Evolutionary conservation across 2,113 vertebrate genomes (phyloP).

Genomic region (Grantiella picta): DNA sequence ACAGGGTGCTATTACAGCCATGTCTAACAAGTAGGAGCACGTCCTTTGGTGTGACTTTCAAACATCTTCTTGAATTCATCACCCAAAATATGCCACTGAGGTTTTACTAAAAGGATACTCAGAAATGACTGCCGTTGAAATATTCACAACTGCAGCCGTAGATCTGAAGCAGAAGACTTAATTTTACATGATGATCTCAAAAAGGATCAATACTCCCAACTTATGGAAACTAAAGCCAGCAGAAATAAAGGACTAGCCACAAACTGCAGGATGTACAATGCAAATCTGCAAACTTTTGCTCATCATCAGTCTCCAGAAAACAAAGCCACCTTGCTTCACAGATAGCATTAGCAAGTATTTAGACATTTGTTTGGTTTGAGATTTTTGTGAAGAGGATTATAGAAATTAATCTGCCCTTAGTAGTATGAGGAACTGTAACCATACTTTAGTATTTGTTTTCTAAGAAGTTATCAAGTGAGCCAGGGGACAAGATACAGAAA

Average conservation of each 20-base stretch:
- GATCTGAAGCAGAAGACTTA: neutral
- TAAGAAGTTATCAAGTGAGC: neutral
- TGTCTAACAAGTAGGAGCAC: fast-evolving
- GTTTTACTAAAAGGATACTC: neutral
- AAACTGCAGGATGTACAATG: neutral
- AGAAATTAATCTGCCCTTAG: neutral
- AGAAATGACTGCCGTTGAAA: neutral
- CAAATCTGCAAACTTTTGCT: neutral
- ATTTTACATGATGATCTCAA: neutral
- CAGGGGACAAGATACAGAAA: neutral
- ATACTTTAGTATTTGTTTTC: neutral
- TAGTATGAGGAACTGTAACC: neutral
- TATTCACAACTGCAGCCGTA: neutral
- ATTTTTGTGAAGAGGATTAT: neutral
- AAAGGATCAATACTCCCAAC: fast-evolving
- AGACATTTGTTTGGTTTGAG: neutral
- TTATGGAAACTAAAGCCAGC: neutral
- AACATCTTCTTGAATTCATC: neutral
- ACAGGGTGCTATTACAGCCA: neutral
- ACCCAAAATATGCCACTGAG: neutral
- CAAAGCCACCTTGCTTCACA: neutral
- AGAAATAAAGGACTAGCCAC: neutral
- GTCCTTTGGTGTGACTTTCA: fast-evolving
- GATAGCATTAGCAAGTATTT: neutral
- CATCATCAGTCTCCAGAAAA: neutral